Evolutionary conservation across 2,113 vertebrate genomes (phyloP).

Genomic region (Tenebrosternarchus preto): DNA sequence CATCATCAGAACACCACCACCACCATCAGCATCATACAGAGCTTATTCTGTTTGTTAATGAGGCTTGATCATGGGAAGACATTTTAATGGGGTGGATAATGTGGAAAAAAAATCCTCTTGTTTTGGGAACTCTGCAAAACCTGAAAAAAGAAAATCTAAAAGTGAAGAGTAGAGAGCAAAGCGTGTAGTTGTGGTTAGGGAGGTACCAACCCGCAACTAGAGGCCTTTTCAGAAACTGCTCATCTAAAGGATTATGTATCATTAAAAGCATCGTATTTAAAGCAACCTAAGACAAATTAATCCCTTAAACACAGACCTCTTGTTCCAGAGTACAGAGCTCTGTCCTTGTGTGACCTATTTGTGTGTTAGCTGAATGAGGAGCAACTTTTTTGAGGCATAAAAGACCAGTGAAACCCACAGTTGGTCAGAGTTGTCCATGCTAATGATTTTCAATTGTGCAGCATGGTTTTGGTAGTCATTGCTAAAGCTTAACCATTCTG

Average conservation of each 20-base stretch:
- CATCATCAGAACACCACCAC: background rate
- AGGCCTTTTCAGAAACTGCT: slow-evolving; percentile 11
- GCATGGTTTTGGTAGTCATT: too few relatives aligned
- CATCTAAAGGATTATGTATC: slow-evolving; percentile 13
- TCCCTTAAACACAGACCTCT: slow-evolving; percentile 31
- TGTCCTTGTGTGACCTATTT: background rate
- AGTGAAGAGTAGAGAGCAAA: background rate
- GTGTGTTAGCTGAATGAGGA: background rate
- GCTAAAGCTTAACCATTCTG: background rate
- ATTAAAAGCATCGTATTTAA: slow-evolving; percentile 31
- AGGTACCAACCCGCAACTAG: background rate
- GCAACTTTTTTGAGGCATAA: background rate
- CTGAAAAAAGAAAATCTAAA: background rate
- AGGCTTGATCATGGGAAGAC: background rate
- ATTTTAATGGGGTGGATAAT: slow-evolving; percentile 10
- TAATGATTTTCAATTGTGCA: background rate
- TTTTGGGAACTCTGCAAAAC: background rate
- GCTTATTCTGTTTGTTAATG: slow-evolving; percentile 24
- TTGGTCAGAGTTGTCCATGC: background rate
- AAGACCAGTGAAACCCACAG: background rate
- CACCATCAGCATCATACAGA: background rate
- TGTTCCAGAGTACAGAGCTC: slow-evolving; percentile 8
- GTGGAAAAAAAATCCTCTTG: slow-evolving; percentile 38
- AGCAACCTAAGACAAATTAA: slow-evolving; percentile 27
- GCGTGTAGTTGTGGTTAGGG: background rate